A percentile compares a stretch with the other conserved stretches of the same genome.
phyloP scores from a whole-genome alignment of 2,888 invertebrate genomes.

The Morpho helenor region DNA sequence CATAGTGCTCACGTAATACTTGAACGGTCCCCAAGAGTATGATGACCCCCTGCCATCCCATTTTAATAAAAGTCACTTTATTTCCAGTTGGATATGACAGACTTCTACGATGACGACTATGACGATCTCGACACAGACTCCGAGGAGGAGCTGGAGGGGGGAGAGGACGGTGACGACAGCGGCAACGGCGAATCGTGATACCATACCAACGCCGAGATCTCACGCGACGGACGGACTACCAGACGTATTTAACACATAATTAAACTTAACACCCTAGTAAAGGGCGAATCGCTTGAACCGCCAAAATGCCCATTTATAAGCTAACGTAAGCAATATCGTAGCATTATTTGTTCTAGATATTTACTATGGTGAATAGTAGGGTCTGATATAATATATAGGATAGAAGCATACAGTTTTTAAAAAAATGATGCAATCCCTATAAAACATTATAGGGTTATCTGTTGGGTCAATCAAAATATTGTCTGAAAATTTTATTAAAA shows the following conservation, averaged over 20 bases:
- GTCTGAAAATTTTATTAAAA: too few species aligned
- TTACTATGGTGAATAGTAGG: too few species aligned
- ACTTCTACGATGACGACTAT: slow-evolving; percentile 97
- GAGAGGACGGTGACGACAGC: slow-evolving; percentile 91
- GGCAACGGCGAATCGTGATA: slow-evolving; percentile 95
- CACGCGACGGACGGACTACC: slow-evolving; percentile 36
- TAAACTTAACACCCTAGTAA: neutral
- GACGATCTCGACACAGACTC: slow-evolving; percentile 90
- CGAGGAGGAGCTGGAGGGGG: slow-evolving; percentile 82
- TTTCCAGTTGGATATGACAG: slow-evolving; percentile 90
- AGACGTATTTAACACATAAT: slow-evolving; percentile 24
- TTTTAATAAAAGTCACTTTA: neutral
- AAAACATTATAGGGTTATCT: too few species aligned
- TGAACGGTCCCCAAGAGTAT: too few species aligned
- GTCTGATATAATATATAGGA: too few species aligned
- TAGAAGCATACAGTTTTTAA: too few species aligned
- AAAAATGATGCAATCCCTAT: too few species aligned
- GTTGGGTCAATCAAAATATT: too few species aligned
- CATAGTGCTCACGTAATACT: too few species aligned
- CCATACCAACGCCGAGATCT: slow-evolving; percentile 36
- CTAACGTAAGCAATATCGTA: slow-evolving; percentile 5
- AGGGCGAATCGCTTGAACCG: neutral
- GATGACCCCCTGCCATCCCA: too few species aligned
- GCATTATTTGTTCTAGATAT: slow-evolving; percentile 3
- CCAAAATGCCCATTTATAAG: neutral